Evolutionary conservation across 2,888 invertebrate species (phyloP).

Genomic region (Calameuta pallipes): DNA sequence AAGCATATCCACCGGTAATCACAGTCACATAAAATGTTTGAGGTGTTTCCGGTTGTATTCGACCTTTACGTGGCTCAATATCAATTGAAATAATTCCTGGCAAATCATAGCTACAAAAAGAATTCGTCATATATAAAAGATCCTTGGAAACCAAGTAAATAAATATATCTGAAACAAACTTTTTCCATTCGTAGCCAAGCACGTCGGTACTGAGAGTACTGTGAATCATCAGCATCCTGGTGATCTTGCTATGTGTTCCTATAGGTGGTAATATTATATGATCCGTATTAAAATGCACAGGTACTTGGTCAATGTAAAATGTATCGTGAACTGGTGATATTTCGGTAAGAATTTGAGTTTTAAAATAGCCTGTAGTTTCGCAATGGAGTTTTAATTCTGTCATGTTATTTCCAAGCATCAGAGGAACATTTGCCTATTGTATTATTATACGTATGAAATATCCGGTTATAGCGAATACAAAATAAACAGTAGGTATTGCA

Average conservation of each 20-base stretch:
- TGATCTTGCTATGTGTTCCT: conserved; percentile 51
- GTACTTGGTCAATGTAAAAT: conserved; percentile 33
- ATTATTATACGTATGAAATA: background rate
- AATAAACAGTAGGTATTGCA: conserved; percentile 3
- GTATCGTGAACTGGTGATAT: conserved; percentile 15
- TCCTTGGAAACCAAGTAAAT: background rate
- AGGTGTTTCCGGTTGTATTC: conserved; percentile 58
- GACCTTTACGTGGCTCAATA: conserved; percentile 52
- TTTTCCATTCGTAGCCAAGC: conserved; percentile 62
- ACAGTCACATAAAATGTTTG: conserved; percentile 59
- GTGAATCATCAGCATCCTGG: conserved; percentile 62
- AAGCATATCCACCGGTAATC: conserved; percentile 53
- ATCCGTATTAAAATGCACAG: conserved; percentile 59
- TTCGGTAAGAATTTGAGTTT: conserved; percentile 14
- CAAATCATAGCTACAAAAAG: conserved; percentile 49
- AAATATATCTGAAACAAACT: conserved; percentile 37
- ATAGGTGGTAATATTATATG: conserved; percentile 54
- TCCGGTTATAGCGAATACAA: background rate
- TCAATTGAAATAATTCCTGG: conserved; percentile 48
- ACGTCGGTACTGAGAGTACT: conserved; percentile 56
- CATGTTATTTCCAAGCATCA: conserved; percentile 27
- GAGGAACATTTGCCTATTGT: conserved; percentile 24
- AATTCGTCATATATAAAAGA: background rate
- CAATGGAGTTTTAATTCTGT: conserved; percentile 33
- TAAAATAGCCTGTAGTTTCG: conserved; percentile 24